These are phyloP conservation scores for Atherinomorus stipes DNA, from an alignment of 2,113 vertebrate species.

Conservation along the genomic window DNA sequence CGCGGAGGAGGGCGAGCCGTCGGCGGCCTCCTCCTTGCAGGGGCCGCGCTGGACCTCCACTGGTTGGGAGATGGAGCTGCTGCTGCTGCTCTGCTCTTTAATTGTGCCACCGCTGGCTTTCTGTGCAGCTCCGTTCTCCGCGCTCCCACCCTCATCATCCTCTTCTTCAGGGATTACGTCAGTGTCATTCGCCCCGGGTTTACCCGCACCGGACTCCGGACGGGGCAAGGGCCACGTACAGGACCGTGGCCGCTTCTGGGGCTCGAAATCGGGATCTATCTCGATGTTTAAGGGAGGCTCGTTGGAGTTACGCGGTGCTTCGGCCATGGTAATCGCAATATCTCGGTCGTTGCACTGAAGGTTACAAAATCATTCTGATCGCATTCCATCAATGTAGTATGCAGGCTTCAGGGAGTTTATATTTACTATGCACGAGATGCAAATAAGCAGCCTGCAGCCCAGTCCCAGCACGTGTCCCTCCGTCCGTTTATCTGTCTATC, in stretches of 20 bases:
- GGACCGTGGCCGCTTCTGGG: constrained; percentile 93
- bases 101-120: constrained; percentile 44
- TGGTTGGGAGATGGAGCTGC: constrained; percentile 44
- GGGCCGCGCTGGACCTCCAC: constrained; percentile 62
- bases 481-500: constrained; percentile 39
- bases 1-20: constrained; percentile 73
- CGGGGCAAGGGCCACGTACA: constrained; percentile 96
- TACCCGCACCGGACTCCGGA: constrained; percentile 89
- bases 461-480: constrained; percentile 59
- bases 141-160: constrained; percentile 86
- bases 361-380: constrained; percentile 64
- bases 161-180: constrained; percentile 94
- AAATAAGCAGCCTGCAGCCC: constrained; percentile 40
- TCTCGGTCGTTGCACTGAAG: constrained; percentile 54
- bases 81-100: constrained; percentile 31
- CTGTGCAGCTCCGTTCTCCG: constrained; percentile 74
- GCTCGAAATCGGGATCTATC: constrained; percentile 95
- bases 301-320: constrained; percentile 78
- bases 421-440: constrained; percentile 54
- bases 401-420: constrained; percentile 24
- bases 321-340: constrained; percentile 85
- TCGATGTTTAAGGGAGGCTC: constrained; percentile 86
- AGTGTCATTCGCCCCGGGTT: constrained; percentile 85
- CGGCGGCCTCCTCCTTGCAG: constrained; percentile 63
- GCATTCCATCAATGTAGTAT: constrained; percentile 81